Evolutionary conservation across 2,888 invertebrate species (phyloP).

Genomic region (Heliothis peltigera): DNA sequence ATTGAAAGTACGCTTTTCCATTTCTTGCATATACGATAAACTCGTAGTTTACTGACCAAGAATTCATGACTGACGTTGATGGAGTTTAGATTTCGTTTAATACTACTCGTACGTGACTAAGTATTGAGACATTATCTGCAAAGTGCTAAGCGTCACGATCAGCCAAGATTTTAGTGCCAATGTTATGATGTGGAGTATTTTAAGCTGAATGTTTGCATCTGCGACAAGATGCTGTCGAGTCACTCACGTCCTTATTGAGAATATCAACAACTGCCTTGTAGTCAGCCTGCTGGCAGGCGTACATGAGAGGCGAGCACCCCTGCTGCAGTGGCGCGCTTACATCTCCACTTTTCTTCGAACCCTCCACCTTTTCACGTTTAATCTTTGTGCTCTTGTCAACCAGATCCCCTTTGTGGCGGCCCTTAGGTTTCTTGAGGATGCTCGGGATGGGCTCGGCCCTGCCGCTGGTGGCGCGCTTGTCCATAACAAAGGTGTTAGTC

Average conservation of each 20-base stretch:
- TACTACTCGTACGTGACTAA: not conserved
- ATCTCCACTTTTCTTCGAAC: conserved; percentile 77
- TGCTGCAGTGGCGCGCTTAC: conserved; percentile 86
- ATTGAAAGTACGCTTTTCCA: conserved; percentile 71
- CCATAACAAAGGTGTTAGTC: conserved; percentile 81
- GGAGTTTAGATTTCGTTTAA: conserved; percentile 1
- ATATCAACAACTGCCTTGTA: conserved; percentile 93
- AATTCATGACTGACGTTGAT: conserved; percentile 26
- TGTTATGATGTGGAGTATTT: conserved; percentile 29
- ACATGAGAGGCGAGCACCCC: conserved; percentile 96
- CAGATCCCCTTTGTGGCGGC: conserved; percentile 79
- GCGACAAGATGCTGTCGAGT: conserved; percentile 20
- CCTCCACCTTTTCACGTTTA: conserved; percentile 83
- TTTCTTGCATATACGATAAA: conserved; percentile 62
- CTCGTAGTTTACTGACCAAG: conserved; percentile 28
- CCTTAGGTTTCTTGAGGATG: conserved; percentile 85
- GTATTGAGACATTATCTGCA: conserved; percentile 13
- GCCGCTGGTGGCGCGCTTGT: conserved; percentile 82
- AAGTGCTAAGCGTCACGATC: conserved; percentile 22
- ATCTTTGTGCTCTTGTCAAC: conserved; percentile 86
- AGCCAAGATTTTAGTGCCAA: conserved; percentile 12
- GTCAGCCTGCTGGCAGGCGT: conserved; percentile 97
- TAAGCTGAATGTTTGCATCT: conserved; percentile 20
- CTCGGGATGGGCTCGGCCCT: conserved; percentile 86
- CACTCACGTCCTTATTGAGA: conserved; percentile 93